Evolutionary conservation across 1,140 invertebrate species (phyloP).

Genomic region (Temnothorax longispinosus): DNA sequence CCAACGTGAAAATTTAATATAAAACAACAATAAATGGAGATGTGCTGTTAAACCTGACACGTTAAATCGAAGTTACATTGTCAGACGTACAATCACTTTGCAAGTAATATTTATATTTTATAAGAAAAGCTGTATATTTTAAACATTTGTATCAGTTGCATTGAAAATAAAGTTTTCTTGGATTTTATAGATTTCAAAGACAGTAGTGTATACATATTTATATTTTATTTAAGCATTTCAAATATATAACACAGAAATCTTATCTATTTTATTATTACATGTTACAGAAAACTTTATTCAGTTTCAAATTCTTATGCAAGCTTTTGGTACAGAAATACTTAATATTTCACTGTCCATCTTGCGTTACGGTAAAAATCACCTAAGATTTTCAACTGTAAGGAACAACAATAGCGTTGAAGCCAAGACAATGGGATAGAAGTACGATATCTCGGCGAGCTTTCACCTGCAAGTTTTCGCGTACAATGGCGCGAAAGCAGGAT

Average conservation of each 20-base stretch:
- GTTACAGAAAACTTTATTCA: neutral
- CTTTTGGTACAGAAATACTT: neutral
- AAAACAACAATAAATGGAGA: slow-evolving; percentile 28
- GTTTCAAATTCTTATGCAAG: neutral
- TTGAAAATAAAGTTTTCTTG: neutral
- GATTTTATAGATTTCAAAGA: neutral
- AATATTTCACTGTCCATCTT: neutral
- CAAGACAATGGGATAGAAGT: slow-evolving; percentile 16
- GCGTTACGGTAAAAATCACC: neutral
- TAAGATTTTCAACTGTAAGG: neutral
- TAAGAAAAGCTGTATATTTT: neutral
- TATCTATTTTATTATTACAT: neutral
- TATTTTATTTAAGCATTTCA: neutral
- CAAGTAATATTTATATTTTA: neutral
- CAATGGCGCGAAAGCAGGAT: slow-evolving; percentile 4
- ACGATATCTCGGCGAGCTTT: slow-evolving; percentile 28
- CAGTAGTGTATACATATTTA: neutral
- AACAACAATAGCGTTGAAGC: neutral
- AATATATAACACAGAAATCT: neutral
- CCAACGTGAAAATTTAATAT: slow-evolving; percentile 17
- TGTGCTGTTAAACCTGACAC: neutral
- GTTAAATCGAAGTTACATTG: neutral
- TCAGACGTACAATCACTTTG: too few relatives aligned
- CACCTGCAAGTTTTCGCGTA: slow-evolving; percentile 6
- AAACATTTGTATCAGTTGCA: neutral